Evolutionary conservation across 64 coral and sea anemone genomes (phyloP), one percentile per base, ranked within the genome.

Genomic region (Porites lutea): DNA sequence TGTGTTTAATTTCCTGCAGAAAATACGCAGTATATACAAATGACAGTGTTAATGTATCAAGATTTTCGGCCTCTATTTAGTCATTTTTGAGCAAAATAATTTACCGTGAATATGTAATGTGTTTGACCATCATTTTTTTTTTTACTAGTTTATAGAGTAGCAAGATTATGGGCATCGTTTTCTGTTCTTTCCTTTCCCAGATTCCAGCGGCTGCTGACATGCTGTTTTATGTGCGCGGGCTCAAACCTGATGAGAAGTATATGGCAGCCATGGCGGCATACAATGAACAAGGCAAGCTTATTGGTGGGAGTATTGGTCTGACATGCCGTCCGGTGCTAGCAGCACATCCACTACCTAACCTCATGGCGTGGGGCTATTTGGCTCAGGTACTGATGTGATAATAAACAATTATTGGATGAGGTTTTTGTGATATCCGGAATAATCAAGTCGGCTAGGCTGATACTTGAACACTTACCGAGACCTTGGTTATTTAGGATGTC

Each of bases 291-390:
- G 97, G 97, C 1, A 73, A 96, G 14, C 46, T 96, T 18, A 99
- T 99, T 73, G 97, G 94, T 57, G 93, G 90, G 65, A 87, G 94
- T 76, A 94, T 99, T 86, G 94, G 97, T 10, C 48, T 92, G 46
- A 96, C 88, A 0, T 91, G 94, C 79, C 83, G 84, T 8, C 91
- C 97, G 55, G 46, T 91, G n/a, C 75, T 93, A 23, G 97, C 94
- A 5, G 51, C 94, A 59, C 92, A 94, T 87, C 79, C 94, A 12
- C 75, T 99, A 58, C 94, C 97, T 23, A 88, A 82, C 3, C 78
- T 94, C 4, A 99, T 99, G 94, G 94, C 97, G 13, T 99, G 97
- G 97, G 97, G 94, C 0, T 99, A 99, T 69, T 71, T 99, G 46
- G 83, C 94, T 12, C 97, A 99, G 91, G 97, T 99, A 13, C n/a